phyloP scores from a whole-genome alignment of 2,888 invertebrate species.

The Drosophila pseudotalamancana region DNA sequence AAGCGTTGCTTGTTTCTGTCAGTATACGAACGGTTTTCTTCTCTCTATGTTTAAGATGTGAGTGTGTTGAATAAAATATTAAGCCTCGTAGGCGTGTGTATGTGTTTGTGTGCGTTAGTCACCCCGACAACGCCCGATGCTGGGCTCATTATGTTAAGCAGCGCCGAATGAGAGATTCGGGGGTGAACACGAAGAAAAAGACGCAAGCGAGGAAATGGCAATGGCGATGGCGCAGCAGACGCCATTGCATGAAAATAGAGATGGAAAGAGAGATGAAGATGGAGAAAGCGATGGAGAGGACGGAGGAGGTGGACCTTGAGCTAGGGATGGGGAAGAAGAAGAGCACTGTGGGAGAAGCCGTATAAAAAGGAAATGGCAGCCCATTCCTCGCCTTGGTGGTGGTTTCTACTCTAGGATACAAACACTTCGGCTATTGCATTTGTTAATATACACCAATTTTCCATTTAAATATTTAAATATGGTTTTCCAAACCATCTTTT shows the following conservation, averaged over 20 bases:
- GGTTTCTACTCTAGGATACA: constrained; percentile 10
- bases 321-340: not conserved
- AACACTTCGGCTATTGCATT: no score
- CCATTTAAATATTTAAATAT: no score
- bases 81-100: constrained; percentile 4
- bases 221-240: constrained; percentile 32
- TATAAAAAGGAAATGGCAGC: no score
- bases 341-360: no score
- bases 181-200: constrained; percentile 46
- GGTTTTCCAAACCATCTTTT: no score
- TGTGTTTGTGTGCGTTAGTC: constrained; percentile 31
- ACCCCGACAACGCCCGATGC: constrained; percentile 36
- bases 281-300: not conserved
- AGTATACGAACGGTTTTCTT: not conserved
- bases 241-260: constrained; percentile 16
- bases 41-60: not conserved
- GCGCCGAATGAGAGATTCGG: constrained; percentile 41
- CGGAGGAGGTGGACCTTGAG: no score
- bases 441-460: no score
- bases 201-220: constrained; percentile 31
- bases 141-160: constrained; percentile 70
- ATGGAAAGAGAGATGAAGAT: not conserved
- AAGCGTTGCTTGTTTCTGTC: not conserved
- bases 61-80: constrained; percentile 19
- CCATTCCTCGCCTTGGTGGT: constrained; percentile 23